Base-by-base conservation (phyloP, 1,140 invertebrate genomes). In the Drosophila lowei region DNA sequence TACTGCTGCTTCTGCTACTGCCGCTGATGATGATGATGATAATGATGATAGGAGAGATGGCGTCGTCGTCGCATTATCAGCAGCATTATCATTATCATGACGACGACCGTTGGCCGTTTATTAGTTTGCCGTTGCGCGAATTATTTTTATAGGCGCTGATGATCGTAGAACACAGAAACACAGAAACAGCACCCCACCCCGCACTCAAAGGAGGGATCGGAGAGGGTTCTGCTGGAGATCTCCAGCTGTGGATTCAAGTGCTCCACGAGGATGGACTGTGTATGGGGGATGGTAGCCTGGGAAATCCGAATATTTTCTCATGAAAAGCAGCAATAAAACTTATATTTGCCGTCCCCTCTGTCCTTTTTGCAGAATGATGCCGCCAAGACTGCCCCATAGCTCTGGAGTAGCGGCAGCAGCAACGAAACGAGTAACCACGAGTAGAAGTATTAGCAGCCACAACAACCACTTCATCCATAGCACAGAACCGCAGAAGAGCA, bases 71-170 rank as follows among this genome's bases (percentile, higher is more conserved):
- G 77, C 68, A 86, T 77, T 80, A 85, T 85, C 77, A 80, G 70
- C 63, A 54, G 52, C 30, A 54, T 59, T 18, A 78, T 38, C 34
- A 38, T 67, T 55, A 62, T 64, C 79, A 75, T 70, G 54, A 63
- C 60, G 54, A 73, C 77, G 73, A 67, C 68, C 57, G 67, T 59
- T 74, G 63, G 72, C 65, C 79, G 64, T 75, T 84, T 84, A 83
- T 84, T 84, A 75, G 79, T 83, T 83, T 83, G 79, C 80, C 79
- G 66, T 80, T 75, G 79, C 71, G 79, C 79, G 76, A 72, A 68
- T 68, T 81, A 50, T 61, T 78, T 83, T 78, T 58, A 79, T 79
- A 70, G 54, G 49, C 49, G 72, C 52, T 70, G 48, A 59, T 70
- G 57, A 54, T 53, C 48, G 56, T 23, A 23, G 42, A 50, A 38